These are phyloP conservation scores for Saccostrea glomerata DNA, from an alignment of 1,140 invertebrate genomes.

Conservation along the genomic window DNA sequence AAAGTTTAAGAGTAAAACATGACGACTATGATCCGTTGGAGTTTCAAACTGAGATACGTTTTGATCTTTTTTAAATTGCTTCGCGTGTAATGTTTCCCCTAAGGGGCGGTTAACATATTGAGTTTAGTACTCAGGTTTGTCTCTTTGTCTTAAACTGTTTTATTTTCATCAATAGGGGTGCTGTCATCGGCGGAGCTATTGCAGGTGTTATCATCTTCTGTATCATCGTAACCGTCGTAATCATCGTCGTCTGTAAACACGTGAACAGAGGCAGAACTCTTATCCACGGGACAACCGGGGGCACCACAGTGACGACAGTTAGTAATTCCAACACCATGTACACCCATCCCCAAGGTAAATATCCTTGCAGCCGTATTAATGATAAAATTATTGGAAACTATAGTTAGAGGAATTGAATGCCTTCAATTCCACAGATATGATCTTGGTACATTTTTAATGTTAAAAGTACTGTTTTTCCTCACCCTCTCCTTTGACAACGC, in stretches of 20 bases:
- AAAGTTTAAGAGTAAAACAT: no score
- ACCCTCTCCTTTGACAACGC: no score
- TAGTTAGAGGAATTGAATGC: no score
- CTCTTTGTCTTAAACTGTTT: not conserved
- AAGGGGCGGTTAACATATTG: no score
- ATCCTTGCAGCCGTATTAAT: not conserved
- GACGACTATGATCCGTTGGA: no score
- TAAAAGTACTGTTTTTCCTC: no score
- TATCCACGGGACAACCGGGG: not conserved
- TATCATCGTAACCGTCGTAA: conserved; percentile 1
- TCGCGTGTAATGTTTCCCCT: no score
- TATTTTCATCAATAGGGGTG: not conserved
- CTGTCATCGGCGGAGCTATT: not conserved
- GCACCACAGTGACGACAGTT: not conserved
- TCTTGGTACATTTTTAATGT: no score
- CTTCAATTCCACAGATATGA: not conserved
- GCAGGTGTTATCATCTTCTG: not conserved
- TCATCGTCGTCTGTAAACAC: not conserved
- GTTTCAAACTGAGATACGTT: no score
- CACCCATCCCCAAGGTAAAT: not conserved
- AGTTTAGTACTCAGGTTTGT: no score
- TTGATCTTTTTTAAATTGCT: no score
- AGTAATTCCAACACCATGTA: not conserved
- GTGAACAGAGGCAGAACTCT: not conserved
- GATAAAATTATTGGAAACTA: not conserved